Base-by-base conservation (phyloP, 1,140 invertebrate species). In the Helicoverpa zea region DNA sequence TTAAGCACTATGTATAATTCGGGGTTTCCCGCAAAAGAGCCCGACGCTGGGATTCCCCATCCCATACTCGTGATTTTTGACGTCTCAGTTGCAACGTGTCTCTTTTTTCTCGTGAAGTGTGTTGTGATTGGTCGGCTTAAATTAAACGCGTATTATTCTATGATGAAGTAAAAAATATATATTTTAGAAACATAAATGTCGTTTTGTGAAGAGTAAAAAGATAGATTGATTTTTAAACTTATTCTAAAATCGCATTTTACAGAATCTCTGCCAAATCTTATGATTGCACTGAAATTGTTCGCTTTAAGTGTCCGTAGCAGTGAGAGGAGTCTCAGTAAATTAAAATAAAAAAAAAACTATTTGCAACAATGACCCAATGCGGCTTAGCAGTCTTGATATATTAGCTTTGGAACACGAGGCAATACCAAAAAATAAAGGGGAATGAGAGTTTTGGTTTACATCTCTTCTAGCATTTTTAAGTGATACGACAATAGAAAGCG, bases 231-330 rank as follows among this genome's bases (percentile, higher is more conserved):
- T 30, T 63, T 63, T 2, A 43, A 63, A 30, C 81, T 76, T 78
- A 78, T 84, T 81, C 58, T 82, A 66, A 81, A 80, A 82, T 84
- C 75, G 68, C 76, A 81, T 83, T 81, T 83, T 83, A 85, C 30
- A 85, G 81, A 81, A 81, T 83, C 76, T 85, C 66, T 83, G 82
- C 66, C 79, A 43, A 81, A 83, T 84, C 81, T 82, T 49, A 82
- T 59, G 75, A 52, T 84, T 47, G 74, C 81, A 83, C 79, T 82
- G 23, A 82, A 83, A 58, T 81, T 79, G 13, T 79, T 72, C 43
- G 49, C 49, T 82, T 49, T 79, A 70, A 30, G 79, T 56, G n/a
- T 81, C 72, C 23, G 56, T 81, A 59, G 43, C 79, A 79, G 63
- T 81, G 78, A 78, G 63, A 80, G 59, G 47, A 77, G 78, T 83